Percentiles rank a stretch among this genome's conserved stretches.
These are phyloP conservation scores for Phaenicophaeus curvirostris DNA, from an alignment of 2,797 vertebrate genomes.

Conservation along the genomic window DNA sequence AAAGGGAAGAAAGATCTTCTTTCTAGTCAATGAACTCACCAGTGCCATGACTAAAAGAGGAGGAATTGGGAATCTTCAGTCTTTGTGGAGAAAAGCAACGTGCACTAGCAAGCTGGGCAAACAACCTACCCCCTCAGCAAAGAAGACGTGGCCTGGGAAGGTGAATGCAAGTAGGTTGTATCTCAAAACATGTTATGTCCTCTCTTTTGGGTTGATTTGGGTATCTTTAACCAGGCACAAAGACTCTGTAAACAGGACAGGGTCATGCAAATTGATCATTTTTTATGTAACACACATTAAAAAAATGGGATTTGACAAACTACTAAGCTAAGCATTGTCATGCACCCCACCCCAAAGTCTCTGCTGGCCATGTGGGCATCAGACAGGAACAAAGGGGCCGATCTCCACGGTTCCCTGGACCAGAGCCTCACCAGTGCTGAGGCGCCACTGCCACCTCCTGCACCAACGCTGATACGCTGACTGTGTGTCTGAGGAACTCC, in stretches of 20 bases:
- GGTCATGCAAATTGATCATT: not conserved
- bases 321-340: not conserved
- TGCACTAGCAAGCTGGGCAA: not conserved
- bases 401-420: not conserved
- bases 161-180: not conserved
- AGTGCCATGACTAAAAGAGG: not conserved
- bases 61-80: not conserved
- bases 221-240: not conserved
- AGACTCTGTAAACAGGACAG: not conserved
- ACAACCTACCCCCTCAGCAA: not conserved
- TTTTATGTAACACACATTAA: accelerated
- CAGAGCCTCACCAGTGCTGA: accelerated
- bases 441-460: not conserved
- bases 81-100: not conserved
- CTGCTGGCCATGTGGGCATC: accelerated
- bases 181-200: not conserved
- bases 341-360: not conserved
- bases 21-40: not conserved
- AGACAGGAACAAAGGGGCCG: accelerated
- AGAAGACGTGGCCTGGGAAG: not conserved
- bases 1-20: not conserved
- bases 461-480: accelerated
- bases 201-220: not conserved
- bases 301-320: not conserved
- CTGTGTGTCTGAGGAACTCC: accelerated